Evolutionary conservation across 2,888 invertebrate species (phyloP), one percentile per base, ranked within the genome.

Genomic region (Aspidiotus destructor): DNA sequence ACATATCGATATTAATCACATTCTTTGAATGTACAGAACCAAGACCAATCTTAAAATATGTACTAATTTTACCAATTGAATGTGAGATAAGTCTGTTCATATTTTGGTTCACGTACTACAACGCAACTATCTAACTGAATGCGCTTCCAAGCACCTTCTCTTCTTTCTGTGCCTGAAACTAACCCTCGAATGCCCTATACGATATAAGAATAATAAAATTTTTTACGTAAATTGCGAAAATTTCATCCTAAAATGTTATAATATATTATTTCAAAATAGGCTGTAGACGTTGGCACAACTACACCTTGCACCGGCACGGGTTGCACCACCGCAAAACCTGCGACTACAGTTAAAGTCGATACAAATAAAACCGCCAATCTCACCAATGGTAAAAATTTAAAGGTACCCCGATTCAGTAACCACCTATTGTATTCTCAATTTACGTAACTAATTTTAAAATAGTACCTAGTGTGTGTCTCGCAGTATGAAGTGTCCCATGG

Each of bases 361-460:
- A 60, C 67, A 42, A 67, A 67, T 52, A 67, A 67, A 67, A 67
- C 67, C 48, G 67, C 42, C 11, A 67, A 67, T 65, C 16, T 65
- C 54, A 65, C 65, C 15, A 58, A 58, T 55, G 15, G 48, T 60
- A 67, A 67, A 67, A 67, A 48, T 60, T 67, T 67, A 60, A 67
- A 67, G 40, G 67, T 67, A 67, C 40, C 16, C 40, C 16, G 13
- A 8, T 58, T 58, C 40, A 28, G 58, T 58, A 58, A 58, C 16
- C 28, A 28, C 28, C 28, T 28, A 28, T 28, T 28, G 28, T 58
- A 58, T 58, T 58, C 58, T 40, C 58, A 58, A 58, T 58, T 58
- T 58, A 58, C 17, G 65, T 11, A 62, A 40, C 54, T 62, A 53
- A 62, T 7, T 53, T 53, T 63, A 28, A 28, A 28, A 28, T 28